Evolutionary conservation across 2,888 invertebrate genomes (phyloP).

Genomic region (Lingula anatina): DNA sequence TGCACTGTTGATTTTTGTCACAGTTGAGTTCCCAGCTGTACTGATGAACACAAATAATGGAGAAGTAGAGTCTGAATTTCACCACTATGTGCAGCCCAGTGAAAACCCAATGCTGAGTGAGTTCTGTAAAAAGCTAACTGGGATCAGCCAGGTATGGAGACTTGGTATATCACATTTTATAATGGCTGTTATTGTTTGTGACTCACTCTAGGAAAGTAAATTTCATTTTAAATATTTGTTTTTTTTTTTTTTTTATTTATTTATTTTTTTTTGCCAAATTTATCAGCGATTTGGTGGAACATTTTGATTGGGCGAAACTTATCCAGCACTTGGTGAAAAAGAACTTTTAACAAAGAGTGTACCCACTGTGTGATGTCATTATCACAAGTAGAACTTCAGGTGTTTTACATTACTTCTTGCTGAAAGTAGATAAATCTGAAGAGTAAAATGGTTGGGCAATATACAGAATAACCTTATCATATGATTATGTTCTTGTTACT

Average conservation of each 20-base stretch:
- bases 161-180: not conserved
- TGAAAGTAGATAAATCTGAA: too few species aligned
- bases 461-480: too few species aligned
- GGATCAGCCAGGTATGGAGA: conserved; percentile 57
- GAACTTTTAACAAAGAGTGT: too few species aligned
- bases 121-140: conserved; percentile 59
- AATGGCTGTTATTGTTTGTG: too few species aligned
- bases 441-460: too few species aligned
- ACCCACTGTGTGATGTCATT: too few species aligned
- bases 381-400: too few species aligned
- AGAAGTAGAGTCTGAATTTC: conserved; percentile 59
- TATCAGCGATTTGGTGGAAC: not conserved
- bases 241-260: not conserved
- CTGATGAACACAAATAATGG: conserved; percentile 57
- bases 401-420: too few species aligned
- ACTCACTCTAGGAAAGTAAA: not conserved
- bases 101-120: conserved; percentile 59
- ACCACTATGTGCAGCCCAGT: conserved; percentile 61
- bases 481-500: too few species aligned
- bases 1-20: conserved; percentile 5
- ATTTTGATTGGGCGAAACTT: too few species aligned
- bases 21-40: conserved; percentile 62
- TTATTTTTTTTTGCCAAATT: not conserved
- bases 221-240: not conserved
- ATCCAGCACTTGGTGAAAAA: too few species aligned